Evolutionary conservation across 2,113 vertebrate species (phyloP).

Genomic region (rat (Rattus norvegicus)): GRCr8 NC_086024.1:35839001-35839500

Average conservation of each 20-base stretch:
- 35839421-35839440: background rate
- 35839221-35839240: background rate
- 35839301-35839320: background rate
- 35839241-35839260: background rate
- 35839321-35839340: background rate
- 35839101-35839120: background rate
- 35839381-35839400: background rate
- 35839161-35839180: background rate
- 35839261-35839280: background rate
- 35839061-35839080: background rate
- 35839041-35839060: background rate
- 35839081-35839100: background rate
- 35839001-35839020: background rate
- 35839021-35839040: background rate
- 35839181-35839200: constrained; percentile 17
- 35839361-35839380: background rate
- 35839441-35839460: background rate
- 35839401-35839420: background rate
- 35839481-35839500: background rate
- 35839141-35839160: background rate
- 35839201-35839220: background rate
- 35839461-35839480: background rate
- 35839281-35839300: background rate
- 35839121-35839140: background rate
- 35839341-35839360: too few relatives aligned